Conservation (phyloP, 2,797 vertebrate species). For the Nyctalus aviator region DNA sequence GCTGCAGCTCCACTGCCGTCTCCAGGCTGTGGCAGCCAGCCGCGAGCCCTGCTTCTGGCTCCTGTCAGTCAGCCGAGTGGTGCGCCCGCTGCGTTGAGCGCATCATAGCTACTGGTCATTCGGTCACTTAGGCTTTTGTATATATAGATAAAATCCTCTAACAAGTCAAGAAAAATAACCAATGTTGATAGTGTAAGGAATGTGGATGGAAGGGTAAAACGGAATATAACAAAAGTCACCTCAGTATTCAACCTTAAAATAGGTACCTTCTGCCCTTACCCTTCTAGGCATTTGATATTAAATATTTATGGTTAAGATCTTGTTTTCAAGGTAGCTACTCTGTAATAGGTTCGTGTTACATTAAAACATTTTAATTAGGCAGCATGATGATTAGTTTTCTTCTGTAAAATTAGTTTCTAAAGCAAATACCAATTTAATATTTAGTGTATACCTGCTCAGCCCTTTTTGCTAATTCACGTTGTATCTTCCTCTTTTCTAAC, state of each 20-base stretch:
- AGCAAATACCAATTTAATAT: constrained; percentile 1
- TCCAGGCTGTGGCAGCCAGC: too few species aligned
- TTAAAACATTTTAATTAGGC: constrained; percentile 54
- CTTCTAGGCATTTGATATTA: neutral
- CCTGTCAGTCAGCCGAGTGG: too few species aligned
- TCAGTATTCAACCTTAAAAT: neutral
- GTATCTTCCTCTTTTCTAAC: constrained; percentile 97
- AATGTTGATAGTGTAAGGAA: neutral
- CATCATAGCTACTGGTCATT: too few species aligned
- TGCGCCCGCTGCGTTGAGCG: too few species aligned
- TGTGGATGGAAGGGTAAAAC: neutral
- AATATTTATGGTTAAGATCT: constrained; percentile 21
- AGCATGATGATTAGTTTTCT: constrained; percentile 54
- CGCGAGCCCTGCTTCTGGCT: too few species aligned
- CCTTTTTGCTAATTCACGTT: constrained; percentile 96
- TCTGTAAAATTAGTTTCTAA: constrained; percentile 47
- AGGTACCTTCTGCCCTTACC: neutral
- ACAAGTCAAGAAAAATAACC: constrained; percentile 9
- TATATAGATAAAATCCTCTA: neutral
- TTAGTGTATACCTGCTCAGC: constrained; percentile 91
- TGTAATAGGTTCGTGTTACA: constrained; percentile 11
- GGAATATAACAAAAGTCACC: neutral
- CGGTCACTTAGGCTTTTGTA: too few species aligned
- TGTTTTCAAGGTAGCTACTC: constrained; percentile 48
- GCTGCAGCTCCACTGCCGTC: too few species aligned